phyloP scores from a whole-genome alignment of 2,797 vertebrate species.

The Acanthis flammea region DNA sequence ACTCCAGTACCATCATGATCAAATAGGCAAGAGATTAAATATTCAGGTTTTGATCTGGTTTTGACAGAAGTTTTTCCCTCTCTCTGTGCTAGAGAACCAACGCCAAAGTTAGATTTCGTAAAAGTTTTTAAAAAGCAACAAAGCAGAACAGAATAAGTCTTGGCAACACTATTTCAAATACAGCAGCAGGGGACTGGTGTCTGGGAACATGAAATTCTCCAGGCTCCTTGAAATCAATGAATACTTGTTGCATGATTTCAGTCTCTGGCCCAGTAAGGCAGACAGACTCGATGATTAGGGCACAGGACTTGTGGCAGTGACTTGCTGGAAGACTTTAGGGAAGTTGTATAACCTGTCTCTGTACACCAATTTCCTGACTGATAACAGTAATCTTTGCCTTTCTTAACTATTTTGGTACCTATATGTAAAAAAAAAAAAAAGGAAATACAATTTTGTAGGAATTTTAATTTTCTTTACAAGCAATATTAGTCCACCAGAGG shows the following conservation, averaged over 20 bases:
- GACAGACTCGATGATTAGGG: not conserved
- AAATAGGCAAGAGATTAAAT: not conserved
- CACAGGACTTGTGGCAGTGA: not conserved
- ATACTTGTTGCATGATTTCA: not conserved
- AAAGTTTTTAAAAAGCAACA: not conserved
- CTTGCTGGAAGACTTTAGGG: not conserved
- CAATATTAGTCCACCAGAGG: not conserved
- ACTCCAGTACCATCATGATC: not conserved
- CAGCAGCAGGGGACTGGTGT: not conserved
- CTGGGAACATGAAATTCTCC: not conserved
- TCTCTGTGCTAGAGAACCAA: not conserved
- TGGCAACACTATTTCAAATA: not conserved
- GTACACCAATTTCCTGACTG: not conserved
- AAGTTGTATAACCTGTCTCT: not conserved
- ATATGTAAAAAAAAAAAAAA: not conserved
- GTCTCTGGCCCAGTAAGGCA: not conserved
- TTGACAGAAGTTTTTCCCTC: not conserved
- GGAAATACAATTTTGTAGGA: not conserved
- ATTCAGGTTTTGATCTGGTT: not conserved
- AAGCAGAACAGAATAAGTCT: not conserved
- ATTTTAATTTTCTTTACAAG: not conserved
- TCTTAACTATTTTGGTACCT: not conserved
- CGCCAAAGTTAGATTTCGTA: not conserved
- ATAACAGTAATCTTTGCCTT: not conserved
- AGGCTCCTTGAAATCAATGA: not conserved